These are phyloP conservation scores for Metellina segmentata DNA, from an alignment of 2,888 invertebrate species.

Conservation along the genomic window DNA sequence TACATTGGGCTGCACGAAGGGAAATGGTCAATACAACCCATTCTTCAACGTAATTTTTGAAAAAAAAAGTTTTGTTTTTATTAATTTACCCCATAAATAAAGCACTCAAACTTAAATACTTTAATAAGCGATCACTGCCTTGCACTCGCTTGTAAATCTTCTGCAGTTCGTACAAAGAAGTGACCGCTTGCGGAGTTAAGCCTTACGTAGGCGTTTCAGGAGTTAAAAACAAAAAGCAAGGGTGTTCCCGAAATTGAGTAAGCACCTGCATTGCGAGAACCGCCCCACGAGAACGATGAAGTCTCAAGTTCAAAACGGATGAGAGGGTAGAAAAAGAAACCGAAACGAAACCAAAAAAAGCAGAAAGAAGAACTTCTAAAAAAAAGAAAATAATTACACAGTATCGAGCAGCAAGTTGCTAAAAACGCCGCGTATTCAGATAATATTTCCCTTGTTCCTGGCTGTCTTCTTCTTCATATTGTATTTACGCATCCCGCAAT, in stretches of 20 bases:
- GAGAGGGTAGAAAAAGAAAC: constrained; percentile 17
- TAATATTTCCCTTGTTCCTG: constrained; percentile 32
- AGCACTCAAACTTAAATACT: too few species aligned
- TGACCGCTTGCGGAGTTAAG: constrained; percentile 35
- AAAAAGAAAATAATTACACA: constrained; percentile 68
- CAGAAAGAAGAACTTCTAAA: neutral
- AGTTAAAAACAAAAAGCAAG: constrained; percentile 52
- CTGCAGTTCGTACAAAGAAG: neutral
- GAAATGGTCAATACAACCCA: too few species aligned
- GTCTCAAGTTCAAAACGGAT: constrained; percentile 59
- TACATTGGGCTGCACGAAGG: too few species aligned
- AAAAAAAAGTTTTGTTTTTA: too few species aligned
- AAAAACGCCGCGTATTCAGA: constrained; percentile 42
- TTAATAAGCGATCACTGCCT: too few species aligned
- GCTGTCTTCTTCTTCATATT: constrained; percentile 45
- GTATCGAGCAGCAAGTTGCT: constrained; percentile 53
- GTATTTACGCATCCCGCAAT: constrained; percentile 60
- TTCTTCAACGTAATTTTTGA: too few species aligned
- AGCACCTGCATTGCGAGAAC: constrained; percentile 69
- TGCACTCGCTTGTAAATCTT: neutral
- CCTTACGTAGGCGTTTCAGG: constrained; percentile 53
- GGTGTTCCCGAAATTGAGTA: constrained; percentile 68
- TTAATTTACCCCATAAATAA: too few species aligned
- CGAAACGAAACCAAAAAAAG: neutral
- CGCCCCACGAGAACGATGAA: constrained; percentile 45